Conservation (phyloP, 1,140 invertebrate species). For the Hyposmocoma kahamanoa region DNA sequence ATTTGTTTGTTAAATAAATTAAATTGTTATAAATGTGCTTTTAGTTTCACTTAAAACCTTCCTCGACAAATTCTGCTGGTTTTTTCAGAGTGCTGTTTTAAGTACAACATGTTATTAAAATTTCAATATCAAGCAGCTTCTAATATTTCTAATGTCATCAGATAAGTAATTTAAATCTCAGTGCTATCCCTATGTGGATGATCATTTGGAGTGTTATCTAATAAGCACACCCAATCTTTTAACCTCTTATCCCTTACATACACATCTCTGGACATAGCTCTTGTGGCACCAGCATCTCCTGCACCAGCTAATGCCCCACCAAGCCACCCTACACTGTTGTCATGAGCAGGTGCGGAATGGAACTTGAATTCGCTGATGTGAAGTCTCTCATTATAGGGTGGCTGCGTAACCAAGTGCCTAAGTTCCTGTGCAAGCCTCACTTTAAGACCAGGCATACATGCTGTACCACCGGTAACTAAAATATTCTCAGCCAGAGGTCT, state of each 20-base stretch:
- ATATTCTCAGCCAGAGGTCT: constrained; percentile 43
- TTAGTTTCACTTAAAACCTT: too few relatives aligned
- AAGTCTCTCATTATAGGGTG: constrained; percentile 32
- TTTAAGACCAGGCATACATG: constrained; percentile 38
- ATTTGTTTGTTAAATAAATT: too few relatives aligned
- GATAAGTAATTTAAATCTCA: constrained; percentile 14
- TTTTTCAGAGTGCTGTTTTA: too few relatives aligned
- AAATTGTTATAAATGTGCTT: too few relatives aligned
- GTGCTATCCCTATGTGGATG: constrained; percentile 21
- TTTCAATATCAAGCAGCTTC: too few relatives aligned
- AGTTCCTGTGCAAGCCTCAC: constrained; percentile 45
- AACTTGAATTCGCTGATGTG: constrained; percentile 33
- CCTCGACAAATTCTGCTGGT: too few relatives aligned
- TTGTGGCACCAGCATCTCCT: constrained; percentile 83
- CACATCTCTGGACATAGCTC: constrained; percentile 83
- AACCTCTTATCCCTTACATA: constrained; percentile 81
- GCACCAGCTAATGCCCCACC: constrained; percentile 87
- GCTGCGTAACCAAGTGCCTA: constrained; percentile 27
- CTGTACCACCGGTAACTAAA: constrained; percentile 43
- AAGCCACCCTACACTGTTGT: constrained; percentile 38
- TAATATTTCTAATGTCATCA: too few relatives aligned
- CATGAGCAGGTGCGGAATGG: constrained; percentile 34
- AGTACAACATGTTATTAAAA: too few relatives aligned
- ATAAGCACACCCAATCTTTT: constrained; percentile 88
- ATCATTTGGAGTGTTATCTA: constrained; percentile 73